Evolutionary conservation across 2,888 invertebrate genomes (phyloP).

Genomic region (Acanthococcus lagerstroemiae): DNA sequence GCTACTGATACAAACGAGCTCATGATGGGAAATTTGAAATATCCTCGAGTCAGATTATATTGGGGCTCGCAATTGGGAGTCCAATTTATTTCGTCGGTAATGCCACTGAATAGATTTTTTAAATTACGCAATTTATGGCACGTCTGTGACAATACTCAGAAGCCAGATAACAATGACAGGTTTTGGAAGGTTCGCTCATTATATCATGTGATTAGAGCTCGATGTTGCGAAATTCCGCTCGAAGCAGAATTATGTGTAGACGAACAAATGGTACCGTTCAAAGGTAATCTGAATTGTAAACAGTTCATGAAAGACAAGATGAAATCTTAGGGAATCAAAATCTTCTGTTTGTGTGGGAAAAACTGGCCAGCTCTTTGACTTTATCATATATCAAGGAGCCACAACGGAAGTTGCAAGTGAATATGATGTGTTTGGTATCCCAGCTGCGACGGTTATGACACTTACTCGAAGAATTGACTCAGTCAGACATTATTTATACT

Average conservation of each 20-base stretch:
- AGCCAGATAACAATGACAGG: slow-evolving; percentile 30
- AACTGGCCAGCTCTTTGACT: slow-evolving; percentile 37
- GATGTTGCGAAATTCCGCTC: slow-evolving; percentile 33
- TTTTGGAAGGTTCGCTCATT: slow-evolving; percentile 36
- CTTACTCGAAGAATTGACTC: slow-evolving; percentile 5
- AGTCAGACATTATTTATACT: slow-evolving; percentile 11
- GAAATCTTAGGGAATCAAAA: slow-evolving; percentile 38
- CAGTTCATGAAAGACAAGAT: slow-evolving; percentile 39
- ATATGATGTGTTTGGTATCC: slow-evolving; percentile 5
- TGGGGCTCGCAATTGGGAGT: slow-evolving; percentile 34
- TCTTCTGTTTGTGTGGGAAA: slow-evolving; percentile 36
- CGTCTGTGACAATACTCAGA: slow-evolving; percentile 32
- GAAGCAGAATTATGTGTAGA: slow-evolving; percentile 36
- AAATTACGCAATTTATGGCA: slow-evolving; percentile 36
- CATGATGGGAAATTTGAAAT: slow-evolving; percentile 37
- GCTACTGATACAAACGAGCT: slow-evolving; percentile 19
- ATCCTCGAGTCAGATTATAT: slow-evolving; percentile 35
- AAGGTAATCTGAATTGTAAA: slow-evolving; percentile 36
- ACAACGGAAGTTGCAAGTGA: slow-evolving; percentile 2
- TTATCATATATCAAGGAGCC: slow-evolving; percentile 38
- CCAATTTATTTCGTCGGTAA: slow-evolving; percentile 34
- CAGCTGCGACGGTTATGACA: slow-evolving; percentile 9
- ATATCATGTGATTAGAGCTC: slow-evolving; percentile 33
- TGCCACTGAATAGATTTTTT: slow-evolving; percentile 35
- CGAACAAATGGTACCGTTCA: slow-evolving; percentile 40